phyloP scores from a whole-genome alignment of 2,113 vertebrate genomes.

The Hystrix cristata region DNA sequence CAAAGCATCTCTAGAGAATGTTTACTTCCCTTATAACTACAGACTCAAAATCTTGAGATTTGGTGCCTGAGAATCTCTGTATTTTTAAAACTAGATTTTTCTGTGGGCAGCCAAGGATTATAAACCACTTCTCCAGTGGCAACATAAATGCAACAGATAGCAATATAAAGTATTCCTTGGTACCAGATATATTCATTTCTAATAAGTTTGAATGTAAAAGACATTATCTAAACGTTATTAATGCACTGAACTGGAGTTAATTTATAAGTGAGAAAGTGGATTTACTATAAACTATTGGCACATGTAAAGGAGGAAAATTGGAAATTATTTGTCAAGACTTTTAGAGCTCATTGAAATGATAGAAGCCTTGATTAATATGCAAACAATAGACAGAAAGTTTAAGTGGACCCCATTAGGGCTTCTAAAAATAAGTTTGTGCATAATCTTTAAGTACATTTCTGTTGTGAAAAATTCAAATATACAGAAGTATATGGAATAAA shows the following conservation, averaged over 20 bases:
- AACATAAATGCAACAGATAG: neutral
- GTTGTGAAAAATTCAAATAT: conserved; percentile 58
- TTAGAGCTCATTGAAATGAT: conserved; percentile 6
- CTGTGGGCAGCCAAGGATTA: conserved; percentile 3
- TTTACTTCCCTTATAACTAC: conserved; percentile 38
- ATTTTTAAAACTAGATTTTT: conserved; percentile 41
- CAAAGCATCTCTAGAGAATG: conserved; percentile 45
- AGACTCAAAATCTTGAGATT: conserved; percentile 16
- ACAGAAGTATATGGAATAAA: conserved; percentile 63
- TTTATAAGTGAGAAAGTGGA: neutral
- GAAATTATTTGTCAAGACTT: conserved; percentile 22
- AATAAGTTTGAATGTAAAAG: neutral
- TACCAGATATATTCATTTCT: conserved; percentile 2
- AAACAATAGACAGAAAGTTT: conserved; percentile 16
- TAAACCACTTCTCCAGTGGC: neutral
- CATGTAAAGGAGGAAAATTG: conserved; percentile 16
- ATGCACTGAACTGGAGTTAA: conserved; percentile 40
- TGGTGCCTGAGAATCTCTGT: conserved; percentile 12
- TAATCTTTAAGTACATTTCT: conserved; percentile 47
- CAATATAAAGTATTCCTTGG: conserved; percentile 3
- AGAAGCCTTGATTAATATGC: conserved; percentile 40
- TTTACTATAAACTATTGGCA: neutral
- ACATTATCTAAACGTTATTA: conserved; percentile 23
- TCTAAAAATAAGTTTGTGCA: conserved; percentile 57
- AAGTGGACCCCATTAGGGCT: conserved; percentile 21